phyloP scores from a whole-genome alignment of 2,113 vertebrate species.

The Rhinoptilus africanus region DNA sequence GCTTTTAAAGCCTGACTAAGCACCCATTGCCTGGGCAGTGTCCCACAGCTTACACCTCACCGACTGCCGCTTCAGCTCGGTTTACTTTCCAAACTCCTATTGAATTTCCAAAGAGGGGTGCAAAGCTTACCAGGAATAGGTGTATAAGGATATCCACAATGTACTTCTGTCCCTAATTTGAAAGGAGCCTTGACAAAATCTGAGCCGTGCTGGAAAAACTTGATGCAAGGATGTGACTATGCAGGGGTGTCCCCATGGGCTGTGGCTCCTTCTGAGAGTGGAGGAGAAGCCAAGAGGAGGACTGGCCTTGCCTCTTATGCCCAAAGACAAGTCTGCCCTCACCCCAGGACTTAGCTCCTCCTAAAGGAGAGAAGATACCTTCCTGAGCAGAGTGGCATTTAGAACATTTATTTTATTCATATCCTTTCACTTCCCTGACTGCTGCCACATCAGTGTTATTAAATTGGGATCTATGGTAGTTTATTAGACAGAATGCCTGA shows the following conservation, averaged over 20 bases:
- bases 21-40: not conserved
- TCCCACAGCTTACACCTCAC: not conserved
- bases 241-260: too few relatives aligned
- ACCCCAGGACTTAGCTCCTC: not conserved
- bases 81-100: not conserved
- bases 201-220: not conserved
- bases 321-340: not conserved
- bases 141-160: not conserved
- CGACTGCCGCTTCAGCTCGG: not conserved
- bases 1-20: not conserved
- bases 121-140: not conserved
- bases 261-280: not conserved
- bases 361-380: not conserved
- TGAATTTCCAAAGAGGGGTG: not conserved
- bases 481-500: conserved; percentile 36
- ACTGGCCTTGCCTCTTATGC: not conserved
- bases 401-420: not conserved
- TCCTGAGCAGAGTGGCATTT: not conserved
- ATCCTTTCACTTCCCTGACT: conserved; percentile 13
- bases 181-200: not conserved
- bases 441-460: not conserved
- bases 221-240: not conserved
- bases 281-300: not conserved
- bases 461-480: not conserved
- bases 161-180: not conserved